Conservation (phyloP, 2,888 invertebrate species). For the Leptinotarsa peninsularis region DNA sequence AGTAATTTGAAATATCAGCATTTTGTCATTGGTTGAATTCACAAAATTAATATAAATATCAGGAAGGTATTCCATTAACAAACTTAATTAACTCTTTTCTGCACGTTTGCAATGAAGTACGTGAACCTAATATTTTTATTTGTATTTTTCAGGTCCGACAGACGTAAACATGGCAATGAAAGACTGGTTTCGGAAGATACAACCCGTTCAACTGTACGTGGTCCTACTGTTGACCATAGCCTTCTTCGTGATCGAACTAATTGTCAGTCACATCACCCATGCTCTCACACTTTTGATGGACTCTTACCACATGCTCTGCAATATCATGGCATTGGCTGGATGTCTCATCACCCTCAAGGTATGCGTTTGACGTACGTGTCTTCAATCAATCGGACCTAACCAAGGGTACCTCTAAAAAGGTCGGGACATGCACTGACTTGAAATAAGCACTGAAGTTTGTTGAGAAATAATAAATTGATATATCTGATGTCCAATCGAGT, state of each 20-base stretch:
- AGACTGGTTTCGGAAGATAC: slow-evolving; percentile 79
- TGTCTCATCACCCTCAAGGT: slow-evolving; percentile 86
- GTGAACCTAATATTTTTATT: background rate
- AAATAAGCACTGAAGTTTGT: too few relatives aligned
- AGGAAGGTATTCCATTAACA: too few relatives aligned
- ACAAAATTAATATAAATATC: too few relatives aligned
- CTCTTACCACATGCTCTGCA: slow-evolving; percentile 94
- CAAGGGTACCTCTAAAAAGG: background rate
- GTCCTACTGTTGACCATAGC: slow-evolving; percentile 79
- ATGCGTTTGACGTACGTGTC: slow-evolving; percentile 48
- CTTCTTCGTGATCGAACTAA: slow-evolving; percentile 85
- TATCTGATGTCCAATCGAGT: too few relatives aligned
- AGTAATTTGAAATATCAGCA: too few relatives aligned
- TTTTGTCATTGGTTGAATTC: too few relatives aligned
- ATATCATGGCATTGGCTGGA: slow-evolving; percentile 87
- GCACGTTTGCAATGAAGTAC: too few relatives aligned
- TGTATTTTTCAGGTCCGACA: slow-evolving; percentile 30
- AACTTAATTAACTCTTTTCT: too few relatives aligned
- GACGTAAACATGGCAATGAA: slow-evolving; percentile 77
- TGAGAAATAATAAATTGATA: too few relatives aligned
- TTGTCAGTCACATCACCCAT: slow-evolving; percentile 90
- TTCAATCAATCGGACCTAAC: background rate
- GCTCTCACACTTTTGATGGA: slow-evolving; percentile 92
- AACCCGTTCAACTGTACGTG: slow-evolving; percentile 80
- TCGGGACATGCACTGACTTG: background rate